These are phyloP conservation scores for Nasonia vitripennis DNA, from an alignment of 1,140 invertebrate species.

Conservation along the genomic window DNA sequence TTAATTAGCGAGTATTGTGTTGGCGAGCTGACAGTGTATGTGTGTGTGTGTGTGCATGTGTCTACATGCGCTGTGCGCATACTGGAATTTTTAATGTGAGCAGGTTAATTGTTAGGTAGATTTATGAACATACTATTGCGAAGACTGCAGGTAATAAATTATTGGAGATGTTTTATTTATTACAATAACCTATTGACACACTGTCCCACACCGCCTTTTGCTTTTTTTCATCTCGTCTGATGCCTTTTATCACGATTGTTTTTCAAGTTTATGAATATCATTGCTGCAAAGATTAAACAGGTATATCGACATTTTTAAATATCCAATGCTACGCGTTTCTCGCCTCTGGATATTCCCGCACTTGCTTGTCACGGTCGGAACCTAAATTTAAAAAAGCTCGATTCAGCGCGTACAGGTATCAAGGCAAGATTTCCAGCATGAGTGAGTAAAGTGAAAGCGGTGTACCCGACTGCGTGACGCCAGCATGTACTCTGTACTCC, in stretches of 20 bases:
- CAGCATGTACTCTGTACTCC: conserved; percentile 56
- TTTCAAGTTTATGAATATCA: no score
- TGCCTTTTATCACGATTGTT: no score
- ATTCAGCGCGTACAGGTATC: neutral
- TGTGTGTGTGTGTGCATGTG: conserved; percentile 24
- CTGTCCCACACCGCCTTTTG: neutral
- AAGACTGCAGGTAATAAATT: neutral
- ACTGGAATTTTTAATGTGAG: no score
- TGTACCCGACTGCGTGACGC: conserved; percentile 74
- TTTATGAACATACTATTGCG: no score
- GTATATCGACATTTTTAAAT: neutral
- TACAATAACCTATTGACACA: neutral
- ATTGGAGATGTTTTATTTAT: neutral
- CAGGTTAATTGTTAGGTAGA: no score
- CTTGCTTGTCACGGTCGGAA: neutral
- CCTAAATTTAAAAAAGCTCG: neutral
- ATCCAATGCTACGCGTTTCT: neutral
- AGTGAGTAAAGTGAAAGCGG: conserved; percentile 70
- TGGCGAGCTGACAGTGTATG: neutral
- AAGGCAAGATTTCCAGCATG: conserved; percentile 49
- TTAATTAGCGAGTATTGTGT: neutral
- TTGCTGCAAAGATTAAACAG: no score
- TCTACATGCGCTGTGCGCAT: no score
- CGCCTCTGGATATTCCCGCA: neutral
- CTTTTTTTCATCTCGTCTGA: no score